Base-by-base conservation (phyloP, 2,888 invertebrate genomes). In the Ganaspis brasiliensis region DNA sequence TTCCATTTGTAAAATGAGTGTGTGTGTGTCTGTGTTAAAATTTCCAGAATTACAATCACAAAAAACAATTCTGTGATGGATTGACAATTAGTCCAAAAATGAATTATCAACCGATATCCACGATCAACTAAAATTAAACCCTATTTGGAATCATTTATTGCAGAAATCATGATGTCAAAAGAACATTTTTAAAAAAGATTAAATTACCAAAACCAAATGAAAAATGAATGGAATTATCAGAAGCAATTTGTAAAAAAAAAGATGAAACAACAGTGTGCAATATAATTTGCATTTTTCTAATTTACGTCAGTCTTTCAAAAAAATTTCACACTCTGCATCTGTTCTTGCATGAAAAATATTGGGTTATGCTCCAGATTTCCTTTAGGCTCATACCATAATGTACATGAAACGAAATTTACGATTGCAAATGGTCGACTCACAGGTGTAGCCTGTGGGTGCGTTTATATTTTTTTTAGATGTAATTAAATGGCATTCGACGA, bases 401-500 rank as follows among this genome's bases (percentile, higher is more conserved):
- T 21, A 40, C 63, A 40, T 63, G 63, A 40, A 40, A 63, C 19
- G 35, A 63, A 63, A 37, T 63, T 63, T 40, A 63, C 63, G 63
- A 40, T 63, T 63, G 63, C 63, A 63, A 37, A 63, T 63, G 21
- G 37, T n/a, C 63, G 40, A 63, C 40, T 14, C 21, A 63, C 63
- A 63, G 63, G 21, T 61, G 8, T 63, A 63, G 63, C 63, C 63
- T n/a, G 63, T 63, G 63, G 63, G 63, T 63, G 40, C 40, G 21
- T 40, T 63, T 63, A 63, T 63, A 63, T 63, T 63, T 63, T 52
- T n/a, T 63, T 63, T 40, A 3, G 19, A 37, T 63, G 63, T 63
- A 63, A 63, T 63, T 63, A 63, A 63, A 63, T 63, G 40, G 40
- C 63, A 40, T 63, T 63, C 63, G 63, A 40, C 40, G 63, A 63